Base-by-base conservation (phyloP, 2,113 vertebrate genomes). In the human (Homo sapiens) region DNA sequence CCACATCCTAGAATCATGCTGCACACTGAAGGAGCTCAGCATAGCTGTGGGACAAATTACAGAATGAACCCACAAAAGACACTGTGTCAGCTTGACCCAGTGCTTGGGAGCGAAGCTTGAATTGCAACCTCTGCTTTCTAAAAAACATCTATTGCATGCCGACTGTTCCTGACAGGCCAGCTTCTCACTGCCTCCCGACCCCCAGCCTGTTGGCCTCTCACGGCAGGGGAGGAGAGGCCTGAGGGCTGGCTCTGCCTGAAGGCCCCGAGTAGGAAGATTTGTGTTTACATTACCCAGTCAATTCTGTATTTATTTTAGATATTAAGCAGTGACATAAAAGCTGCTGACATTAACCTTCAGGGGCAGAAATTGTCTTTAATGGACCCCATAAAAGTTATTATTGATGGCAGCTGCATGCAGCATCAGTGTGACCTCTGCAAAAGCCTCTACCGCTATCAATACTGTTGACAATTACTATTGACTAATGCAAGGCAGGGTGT, bases 271-370 rank as follows among this genome's bases (percentile, higher is more conserved):
- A 79, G 32, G 55, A 90, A 90, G 92, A 96, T 91, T 89, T 92
- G 90, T 96, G 94, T 97, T 97, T 97, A 89, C 38, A 83, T 89
- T 85, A 88, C 70, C 80, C 73, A 95, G 96, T 97, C 98, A 98
- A 98, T 98, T 98, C 96, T 95, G 96, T 98, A 98, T 98, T 98
- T 98, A 98, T 98, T 99, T 98, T 98, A 94, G 96, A 98, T 98
- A 98, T 98, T 98, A 98, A 98, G 97, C 96, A 98, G 97, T 84
- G 96, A 90, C 93, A 96, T 98, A 98, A 98, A 98, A 98, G 97
- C 90, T 89, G 97, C 98, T 98, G 98, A 98, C 27, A 61, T 97
- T 97, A 98, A 98, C 97, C 96, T 98, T 98, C 94, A 80, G 97
- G 97, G 98, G 96, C 70, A 98, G 97, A 98, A 98, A 98, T 90